A percentile compares a stretch with the other conserved stretches of the same genome.
Evolutionary conservation across 2,797 vertebrate species (phyloP).

Genomic region (Salarias fasciatus): DNA sequence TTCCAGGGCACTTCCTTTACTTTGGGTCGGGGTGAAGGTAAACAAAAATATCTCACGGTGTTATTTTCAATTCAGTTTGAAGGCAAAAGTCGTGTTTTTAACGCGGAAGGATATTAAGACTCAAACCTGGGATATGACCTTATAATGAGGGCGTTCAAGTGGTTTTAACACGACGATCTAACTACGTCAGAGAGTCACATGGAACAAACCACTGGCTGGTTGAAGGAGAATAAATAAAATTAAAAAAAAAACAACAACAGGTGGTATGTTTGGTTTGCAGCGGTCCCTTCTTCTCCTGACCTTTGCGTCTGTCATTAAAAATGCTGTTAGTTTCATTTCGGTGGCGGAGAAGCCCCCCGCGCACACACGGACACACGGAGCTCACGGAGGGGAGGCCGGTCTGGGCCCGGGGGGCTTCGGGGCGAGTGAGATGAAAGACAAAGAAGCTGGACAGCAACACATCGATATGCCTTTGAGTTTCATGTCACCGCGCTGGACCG

Average conservation of each 20-base stretch:
- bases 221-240: constrained; percentile 1
- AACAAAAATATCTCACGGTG: constrained; percentile 3
- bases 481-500: constrained; percentile 64
- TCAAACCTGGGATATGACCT: neutral
- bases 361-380: constrained; percentile 29
- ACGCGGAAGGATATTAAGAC: constrained; percentile 3
- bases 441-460: constrained; percentile 57
- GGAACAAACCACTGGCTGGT: constrained; percentile 28
- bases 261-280: constrained; percentile 51
- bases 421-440: constrained; percentile 65
- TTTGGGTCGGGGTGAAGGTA: neutral
- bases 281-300: constrained; percentile 32
- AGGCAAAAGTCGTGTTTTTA: constrained; percentile 39
- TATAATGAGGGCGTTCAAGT: neutral
- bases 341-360: constrained; percentile 39
- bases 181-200: constrained; percentile 20
- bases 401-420: constrained; percentile 34
- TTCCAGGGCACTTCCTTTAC: constrained; percentile 63
- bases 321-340: constrained; percentile 38
- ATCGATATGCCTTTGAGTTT: constrained; percentile 72
- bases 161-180: constrained; percentile 30
- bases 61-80: constrained; percentile 23
- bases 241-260: constrained; percentile 67
- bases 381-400: constrained; percentile 39
- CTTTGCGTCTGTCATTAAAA: constrained; percentile 31